These are phyloP conservation scores for Brachypterus glaber DNA, from an alignment of 2,888 invertebrate genomes.

Conservation along the genomic window DNA sequence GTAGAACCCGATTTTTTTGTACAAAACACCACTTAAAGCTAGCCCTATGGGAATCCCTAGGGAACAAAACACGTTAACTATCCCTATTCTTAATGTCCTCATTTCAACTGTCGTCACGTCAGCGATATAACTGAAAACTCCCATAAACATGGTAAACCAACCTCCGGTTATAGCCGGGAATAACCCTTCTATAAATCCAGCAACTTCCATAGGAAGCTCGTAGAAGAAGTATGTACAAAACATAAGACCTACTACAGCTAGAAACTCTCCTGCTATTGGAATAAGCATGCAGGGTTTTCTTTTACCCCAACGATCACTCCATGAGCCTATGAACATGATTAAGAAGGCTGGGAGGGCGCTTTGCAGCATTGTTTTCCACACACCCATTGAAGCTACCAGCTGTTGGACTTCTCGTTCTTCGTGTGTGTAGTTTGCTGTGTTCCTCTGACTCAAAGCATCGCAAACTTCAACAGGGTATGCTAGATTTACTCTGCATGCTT, in stretches of 20 bases:
- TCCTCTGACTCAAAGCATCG: conserved; percentile 62
- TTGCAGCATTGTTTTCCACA: conserved; percentile 79
- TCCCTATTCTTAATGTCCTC: conserved; percentile 75
- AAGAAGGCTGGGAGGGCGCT: conserved; percentile 72
- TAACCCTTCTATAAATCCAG: conserved; percentile 69
- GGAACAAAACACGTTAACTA: conserved; percentile 82
- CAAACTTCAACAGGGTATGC: conserved; percentile 63
- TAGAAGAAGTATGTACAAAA: conserved; percentile 72
- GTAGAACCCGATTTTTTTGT: conserved; percentile 68
- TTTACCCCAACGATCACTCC: conserved; percentile 59
- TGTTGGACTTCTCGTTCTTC: conserved; percentile 61
- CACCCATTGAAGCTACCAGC: conserved; percentile 69
- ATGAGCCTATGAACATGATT: conserved; percentile 73
- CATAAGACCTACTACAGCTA: conserved; percentile 68
- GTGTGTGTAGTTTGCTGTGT: conserved; percentile 54
- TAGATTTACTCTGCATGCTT: conserved; percentile 77
- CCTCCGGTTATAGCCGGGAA: conserved; percentile 76
- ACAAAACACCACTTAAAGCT: conserved; percentile 74
- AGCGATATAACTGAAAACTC: conserved; percentile 80
- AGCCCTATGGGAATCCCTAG: conserved; percentile 84
- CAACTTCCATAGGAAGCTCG: conserved; percentile 70
- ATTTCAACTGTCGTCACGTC: conserved; percentile 77
- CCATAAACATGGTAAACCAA: conserved; percentile 87
- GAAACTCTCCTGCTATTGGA: conserved; percentile 71
- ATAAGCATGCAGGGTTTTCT: conserved; percentile 75